Evolutionary conservation across 2,113 vertebrate species (phyloP), one percentile per base, ranked within the genome.

Genomic region (Epinephelus fuscoguttatus): DNA sequence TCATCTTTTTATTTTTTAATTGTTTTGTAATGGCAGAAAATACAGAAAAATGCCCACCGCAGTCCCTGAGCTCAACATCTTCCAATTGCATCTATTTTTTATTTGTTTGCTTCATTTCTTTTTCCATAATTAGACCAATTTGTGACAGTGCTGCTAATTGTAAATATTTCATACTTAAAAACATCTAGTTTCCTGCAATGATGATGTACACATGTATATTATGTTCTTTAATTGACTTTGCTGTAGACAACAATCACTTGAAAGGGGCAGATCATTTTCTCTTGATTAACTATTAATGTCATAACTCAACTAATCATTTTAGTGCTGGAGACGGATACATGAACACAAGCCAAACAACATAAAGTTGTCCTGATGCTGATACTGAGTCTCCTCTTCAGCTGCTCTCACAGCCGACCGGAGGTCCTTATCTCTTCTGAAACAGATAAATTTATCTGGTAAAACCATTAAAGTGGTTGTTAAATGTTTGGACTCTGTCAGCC

Each of bases 391-490:
- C 12, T 77, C 40, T 12, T 67, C 50, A 47, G 62, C 42, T 59
- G 25, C 40, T n/a, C 52, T 45, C 18, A 30, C 2, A 12, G 23
- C 37, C 19, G 27, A 49, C 64, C 19, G 21, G n/a, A 71, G 19
- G 60, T 37, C 52, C 21, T 73, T 57, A 47, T 73, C 60, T 57
- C 4, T 33, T 69, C 5, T 23, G 33, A 60, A 50, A 27, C 53
- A 6, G 9, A 47, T 19, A 37, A 1, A 40, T 49, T 37, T 73
- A 21, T 66, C 21, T 40, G 70, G 52, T 72, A 25, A 57, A 73
- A 50, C 40, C 60, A 66, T 62, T 50, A 66, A 64, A 64, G 37
- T 49, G 78, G 37, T 56, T 49, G 69, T 81, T 59, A 50, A 49
- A 25, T 47, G 53, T 68, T 66, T 17, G 50, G 12, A 30, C 25